These are phyloP conservation scores for Xenopus laevis DNA, from an alignment of 2,113 vertebrate genomes.

Conservation along the genomic window DNA sequence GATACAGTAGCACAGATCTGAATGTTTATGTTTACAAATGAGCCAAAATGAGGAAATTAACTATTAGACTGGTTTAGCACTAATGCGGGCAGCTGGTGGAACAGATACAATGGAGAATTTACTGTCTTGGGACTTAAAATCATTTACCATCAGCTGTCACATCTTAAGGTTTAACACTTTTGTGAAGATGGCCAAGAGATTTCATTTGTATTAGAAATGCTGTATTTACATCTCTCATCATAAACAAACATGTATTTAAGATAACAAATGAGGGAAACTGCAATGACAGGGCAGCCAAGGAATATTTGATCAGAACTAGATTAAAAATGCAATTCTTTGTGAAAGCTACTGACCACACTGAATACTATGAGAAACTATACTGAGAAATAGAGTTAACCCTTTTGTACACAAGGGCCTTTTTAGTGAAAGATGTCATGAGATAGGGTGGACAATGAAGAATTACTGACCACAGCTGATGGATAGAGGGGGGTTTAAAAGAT, in stretches of 20 bases:
- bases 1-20: too few relatives aligned
- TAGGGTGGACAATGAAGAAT: background rate
- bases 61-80: slow-evolving; percentile 43
- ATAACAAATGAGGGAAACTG: background rate
- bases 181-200: background rate
- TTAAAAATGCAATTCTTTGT: background rate
- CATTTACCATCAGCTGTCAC: slow-evolving; percentile 30
- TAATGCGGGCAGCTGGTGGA: slow-evolving; percentile 50
- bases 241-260: too few relatives aligned
- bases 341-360: background rate
- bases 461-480: slow-evolving; percentile 25
- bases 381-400: background rate
- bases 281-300: background rate
- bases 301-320: background rate
- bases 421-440: background rate
- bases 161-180: background rate
- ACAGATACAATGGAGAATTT: slow-evolving; percentile 69
- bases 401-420: background rate
- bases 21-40: background rate
- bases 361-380: background rate
- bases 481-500: slow-evolving; percentile 9
- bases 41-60: slow-evolving; percentile 13
- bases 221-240: too few relatives aligned
- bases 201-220: background rate
- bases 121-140: background rate